These are phyloP conservation scores for Trichonephila clavipes DNA, from an alignment of 1,140 invertebrate species.

Conservation along the genomic window DNA sequence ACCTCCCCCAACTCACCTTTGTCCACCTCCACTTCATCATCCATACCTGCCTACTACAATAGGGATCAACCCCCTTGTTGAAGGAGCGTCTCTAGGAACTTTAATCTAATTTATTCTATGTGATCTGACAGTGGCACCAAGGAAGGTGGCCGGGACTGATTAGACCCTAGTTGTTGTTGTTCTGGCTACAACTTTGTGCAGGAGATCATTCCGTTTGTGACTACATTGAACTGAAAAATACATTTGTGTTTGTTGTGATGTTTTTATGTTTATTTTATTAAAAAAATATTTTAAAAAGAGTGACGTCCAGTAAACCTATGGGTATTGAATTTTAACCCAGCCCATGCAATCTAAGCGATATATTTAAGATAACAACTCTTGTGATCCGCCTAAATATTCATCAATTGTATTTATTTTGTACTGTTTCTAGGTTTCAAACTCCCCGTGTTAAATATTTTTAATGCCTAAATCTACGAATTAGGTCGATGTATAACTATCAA, in stretches of 20 bases:
- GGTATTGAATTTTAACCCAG: too few species aligned
- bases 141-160: background rate
- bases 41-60: conserved; percentile 55
- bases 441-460: too few species aligned
- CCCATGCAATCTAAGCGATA: too few species aligned
- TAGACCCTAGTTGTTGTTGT: conserved; percentile 5
- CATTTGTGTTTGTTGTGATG: background rate
- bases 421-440: too few species aligned
- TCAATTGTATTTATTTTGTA: too few species aligned
- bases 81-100: conserved; percentile 23
- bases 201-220: background rate
- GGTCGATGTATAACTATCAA: too few species aligned
- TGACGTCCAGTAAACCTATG: background rate
- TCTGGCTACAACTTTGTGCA: background rate
- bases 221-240: background rate
- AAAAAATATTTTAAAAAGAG: background rate
- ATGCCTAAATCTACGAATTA: too few species aligned
- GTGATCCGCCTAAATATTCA: too few species aligned
- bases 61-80: conserved; percentile 66
- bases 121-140: background rate
- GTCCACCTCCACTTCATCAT: conserved; percentile 49
- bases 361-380: too few species aligned
- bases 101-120: conserved; percentile 24
- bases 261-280: background rate
- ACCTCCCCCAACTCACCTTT: conserved; percentile 48